Evolutionary conservation across 1,140 invertebrate species (phyloP).

Genomic region (Mycetomoellerius zeteki): DNA sequence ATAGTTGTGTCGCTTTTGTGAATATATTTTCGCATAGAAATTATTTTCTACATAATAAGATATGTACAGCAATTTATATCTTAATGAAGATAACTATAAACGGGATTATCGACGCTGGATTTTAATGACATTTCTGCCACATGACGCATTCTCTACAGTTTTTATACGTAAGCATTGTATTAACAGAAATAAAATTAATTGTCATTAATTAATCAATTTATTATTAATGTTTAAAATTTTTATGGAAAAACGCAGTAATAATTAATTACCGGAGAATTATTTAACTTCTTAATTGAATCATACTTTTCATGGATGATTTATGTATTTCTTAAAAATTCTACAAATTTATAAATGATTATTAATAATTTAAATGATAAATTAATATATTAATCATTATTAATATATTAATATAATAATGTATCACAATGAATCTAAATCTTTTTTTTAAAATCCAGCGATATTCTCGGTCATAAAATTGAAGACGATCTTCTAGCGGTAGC

Average conservation of each 20-base stretch:
- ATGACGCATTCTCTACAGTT: background rate
- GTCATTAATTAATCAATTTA: background rate
- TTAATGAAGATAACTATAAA: background rate
- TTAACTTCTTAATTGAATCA: background rate
- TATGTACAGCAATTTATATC: background rate
- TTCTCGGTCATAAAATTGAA: background rate
- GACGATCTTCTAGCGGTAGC: background rate
- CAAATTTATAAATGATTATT: background rate
- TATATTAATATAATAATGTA: background rate
- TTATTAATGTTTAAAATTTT: background rate
- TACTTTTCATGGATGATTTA: background rate
- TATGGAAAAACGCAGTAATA: background rate
- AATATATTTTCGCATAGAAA: background rate
- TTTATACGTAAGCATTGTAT: background rate
- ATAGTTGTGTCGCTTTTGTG: background rate
- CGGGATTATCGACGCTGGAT: background rate
- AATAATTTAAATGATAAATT: background rate
- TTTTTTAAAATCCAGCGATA: conserved; percentile 39
- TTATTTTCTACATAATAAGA: background rate
- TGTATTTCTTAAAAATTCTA: background rate
- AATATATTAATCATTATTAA: background rate
- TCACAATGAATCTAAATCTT: background rate
- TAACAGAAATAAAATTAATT: background rate
- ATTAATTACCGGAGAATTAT: background rate
- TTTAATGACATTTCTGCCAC: background rate